These are phyloP conservation scores for silkworm (Bombyx mori) DNA, from an alignment of 1,140 invertebrate species.

Conservation along the genomic window DNA sequence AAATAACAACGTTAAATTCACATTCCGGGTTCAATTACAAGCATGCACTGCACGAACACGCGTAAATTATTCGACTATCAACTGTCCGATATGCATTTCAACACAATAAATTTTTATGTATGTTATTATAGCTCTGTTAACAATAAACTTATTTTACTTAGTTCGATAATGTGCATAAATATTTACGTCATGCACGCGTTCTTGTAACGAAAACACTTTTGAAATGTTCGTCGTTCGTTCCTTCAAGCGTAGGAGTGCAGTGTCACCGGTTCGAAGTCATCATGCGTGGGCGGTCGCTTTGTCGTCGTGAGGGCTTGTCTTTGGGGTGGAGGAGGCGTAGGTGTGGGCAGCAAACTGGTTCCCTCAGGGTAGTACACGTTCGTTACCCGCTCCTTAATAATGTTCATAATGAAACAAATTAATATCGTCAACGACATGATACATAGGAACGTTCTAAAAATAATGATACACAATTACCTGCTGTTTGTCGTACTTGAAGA, in stretches of 20 bases:
- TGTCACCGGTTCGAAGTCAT: slow-evolving; percentile 69
- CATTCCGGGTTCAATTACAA: too few relatives aligned
- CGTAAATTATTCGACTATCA: too few relatives aligned
- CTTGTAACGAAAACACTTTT: too few relatives aligned
- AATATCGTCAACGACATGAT: background rate
- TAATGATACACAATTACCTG: slow-evolving; percentile 36
- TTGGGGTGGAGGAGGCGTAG: slow-evolving; percentile 65
- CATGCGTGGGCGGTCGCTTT: slow-evolving; percentile 60
- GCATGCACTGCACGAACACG: too few relatives aligned
- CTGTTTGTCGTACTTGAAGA: slow-evolving; percentile 67
- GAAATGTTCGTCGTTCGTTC: background rate
- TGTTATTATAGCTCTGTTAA: too few relatives aligned
- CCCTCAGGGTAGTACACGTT: slow-evolving; percentile 73
- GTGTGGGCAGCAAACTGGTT: slow-evolving; percentile 70
- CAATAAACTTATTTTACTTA: too few relatives aligned
- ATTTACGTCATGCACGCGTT: too few relatives aligned
- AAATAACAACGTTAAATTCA: too few relatives aligned
- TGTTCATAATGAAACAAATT: background rate
- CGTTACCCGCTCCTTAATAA: slow-evolving; percentile 68
- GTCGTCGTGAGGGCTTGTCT: slow-evolving; percentile 32
- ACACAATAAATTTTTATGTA: too few relatives aligned
- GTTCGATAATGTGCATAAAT: too few relatives aligned
- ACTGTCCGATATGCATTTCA: too few relatives aligned
- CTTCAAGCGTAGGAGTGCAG: slow-evolving; percentile 63
- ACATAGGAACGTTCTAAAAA: background rate